Percentiles rank a stretch among this genome's conserved stretches.
Conservation (phyloP, 2,888 invertebrate species). For the Carabus problematicus region DNA sequence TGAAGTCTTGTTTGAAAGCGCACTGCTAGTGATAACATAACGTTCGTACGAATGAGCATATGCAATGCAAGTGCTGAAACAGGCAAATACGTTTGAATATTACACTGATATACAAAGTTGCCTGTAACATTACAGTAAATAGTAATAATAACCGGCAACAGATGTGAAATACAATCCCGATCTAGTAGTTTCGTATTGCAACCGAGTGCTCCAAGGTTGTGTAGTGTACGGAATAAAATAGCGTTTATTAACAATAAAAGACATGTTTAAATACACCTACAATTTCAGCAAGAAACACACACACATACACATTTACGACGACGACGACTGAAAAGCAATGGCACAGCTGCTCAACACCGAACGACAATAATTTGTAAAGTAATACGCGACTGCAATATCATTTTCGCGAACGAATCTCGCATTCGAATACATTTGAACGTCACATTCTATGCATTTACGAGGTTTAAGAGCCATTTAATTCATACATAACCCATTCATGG, state of each 20-base stretch:
- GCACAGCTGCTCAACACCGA: no score
- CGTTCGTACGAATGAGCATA: no score
- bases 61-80: no score
- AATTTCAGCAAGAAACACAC: constrained; percentile 18
- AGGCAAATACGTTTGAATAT: no score
- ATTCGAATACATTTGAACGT: not conserved
- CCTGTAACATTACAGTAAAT: constrained; percentile 21
- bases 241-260: constrained; percentile 29
- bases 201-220: constrained; percentile 19
- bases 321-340: no score
- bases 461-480: constrained; percentile 28
- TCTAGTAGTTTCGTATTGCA: constrained; percentile 23
- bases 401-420: not conserved
- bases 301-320: no score
- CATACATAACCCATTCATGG: constrained; percentile 24
- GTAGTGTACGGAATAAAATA: constrained; percentile 9
- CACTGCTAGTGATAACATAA: no score
- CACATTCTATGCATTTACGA: constrained; percentile 28
- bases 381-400: constrained; percentile 4
- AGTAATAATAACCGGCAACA: constrained; percentile 12
- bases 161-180: constrained; percentile 23
- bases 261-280: constrained; percentile 31
- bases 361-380: constrained; percentile 11
- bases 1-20: no score
- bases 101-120: constrained; percentile 18